These are phyloP conservation scores for Bos javanicus DNA, from an alignment of 2,113 vertebrate species.

Conservation along the genomic window DNA sequence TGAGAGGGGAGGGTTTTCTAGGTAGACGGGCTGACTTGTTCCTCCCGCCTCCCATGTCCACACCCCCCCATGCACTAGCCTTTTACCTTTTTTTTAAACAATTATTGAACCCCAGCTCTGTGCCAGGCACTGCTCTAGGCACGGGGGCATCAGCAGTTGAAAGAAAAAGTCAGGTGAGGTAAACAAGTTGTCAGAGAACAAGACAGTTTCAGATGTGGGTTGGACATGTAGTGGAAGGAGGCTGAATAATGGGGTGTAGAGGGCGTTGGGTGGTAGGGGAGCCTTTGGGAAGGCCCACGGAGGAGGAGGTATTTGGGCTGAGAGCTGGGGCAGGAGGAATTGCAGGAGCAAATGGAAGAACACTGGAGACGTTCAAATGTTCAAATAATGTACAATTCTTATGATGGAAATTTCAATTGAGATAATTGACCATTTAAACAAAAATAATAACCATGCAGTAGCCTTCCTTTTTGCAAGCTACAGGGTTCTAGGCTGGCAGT, in stretches of 20 bases:
- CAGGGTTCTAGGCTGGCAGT: not conserved
- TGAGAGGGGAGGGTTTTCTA: not conserved
- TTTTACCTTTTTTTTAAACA: not conserved
- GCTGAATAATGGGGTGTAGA: not conserved
- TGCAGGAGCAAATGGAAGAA: not conserved
- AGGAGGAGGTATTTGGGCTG: not conserved
- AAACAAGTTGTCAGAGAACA: not conserved
- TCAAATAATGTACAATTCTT: not conserved
- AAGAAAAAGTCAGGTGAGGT: not conserved
- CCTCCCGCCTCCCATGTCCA: not conserved
- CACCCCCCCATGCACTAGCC: accelerated
- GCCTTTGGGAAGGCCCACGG: not conserved
- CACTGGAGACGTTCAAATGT: not conserved
- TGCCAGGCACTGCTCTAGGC: not conserved
- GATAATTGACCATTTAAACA: not conserved
- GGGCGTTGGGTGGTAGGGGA: not conserved
- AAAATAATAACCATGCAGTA: not conserved
- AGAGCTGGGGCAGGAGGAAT: not conserved
- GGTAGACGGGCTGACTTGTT: not conserved
- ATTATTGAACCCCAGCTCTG: not conserved
- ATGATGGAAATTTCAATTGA: not conserved
- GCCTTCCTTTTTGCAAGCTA: not conserved
- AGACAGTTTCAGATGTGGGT: not conserved
- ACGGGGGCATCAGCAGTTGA: not conserved
- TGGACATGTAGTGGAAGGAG: not conserved